These are phyloP conservation scores for Machimus atricapillus DNA, from an alignment of 2,888 invertebrate genomes.

Conservation along the genomic window DNA sequence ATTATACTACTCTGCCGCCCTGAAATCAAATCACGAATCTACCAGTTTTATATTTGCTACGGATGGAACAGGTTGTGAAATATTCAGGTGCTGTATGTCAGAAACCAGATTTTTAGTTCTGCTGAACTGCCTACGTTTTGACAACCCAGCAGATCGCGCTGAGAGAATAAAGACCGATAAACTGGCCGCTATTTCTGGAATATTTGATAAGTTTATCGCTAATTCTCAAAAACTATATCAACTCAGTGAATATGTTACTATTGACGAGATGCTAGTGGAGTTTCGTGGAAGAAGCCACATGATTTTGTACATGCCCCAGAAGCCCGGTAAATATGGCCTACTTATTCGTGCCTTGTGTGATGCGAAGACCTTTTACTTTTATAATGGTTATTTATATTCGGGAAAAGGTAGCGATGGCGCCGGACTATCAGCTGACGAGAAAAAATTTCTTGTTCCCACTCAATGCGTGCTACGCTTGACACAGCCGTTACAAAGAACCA, in stretches of 20 bases:
- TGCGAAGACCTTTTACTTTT: conserved; percentile 15
- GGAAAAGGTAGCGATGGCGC: conserved; percentile 13
- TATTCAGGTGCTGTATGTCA: conserved; percentile 45
- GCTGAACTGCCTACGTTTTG: conserved; percentile 41
- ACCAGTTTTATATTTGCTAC: conserved; percentile 43
- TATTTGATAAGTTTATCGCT: conserved; percentile 41
- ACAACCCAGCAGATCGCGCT: conserved; percentile 18
- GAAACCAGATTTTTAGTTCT: conserved; percentile 37
- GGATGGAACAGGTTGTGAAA: conserved; percentile 47
- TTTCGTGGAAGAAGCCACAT: conserved; percentile 41
- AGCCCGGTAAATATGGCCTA: conserved; percentile 48
- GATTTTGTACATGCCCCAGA: conserved; percentile 47
- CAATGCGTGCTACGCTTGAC: conserved; percentile 43
- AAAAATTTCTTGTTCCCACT: conserved; percentile 42
- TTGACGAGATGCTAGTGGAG: conserved; percentile 47
- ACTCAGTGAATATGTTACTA: conserved; percentile 44
- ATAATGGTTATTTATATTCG: conserved; percentile 44
- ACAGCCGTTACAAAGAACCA: conserved; percentile 43
- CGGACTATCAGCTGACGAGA: conserved; percentile 39
- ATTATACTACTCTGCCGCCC: conserved; percentile 45
- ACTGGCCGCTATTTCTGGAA: conserved; percentile 38
- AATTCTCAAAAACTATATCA: conserved; percentile 42
- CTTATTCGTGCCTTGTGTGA: conserved; percentile 44
- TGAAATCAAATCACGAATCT: conserved; percentile 47
- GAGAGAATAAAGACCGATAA: conserved; percentile 28